Conservation (phyloP, 1,140 invertebrate genomes). For the Drosophila guanche region DNA sequence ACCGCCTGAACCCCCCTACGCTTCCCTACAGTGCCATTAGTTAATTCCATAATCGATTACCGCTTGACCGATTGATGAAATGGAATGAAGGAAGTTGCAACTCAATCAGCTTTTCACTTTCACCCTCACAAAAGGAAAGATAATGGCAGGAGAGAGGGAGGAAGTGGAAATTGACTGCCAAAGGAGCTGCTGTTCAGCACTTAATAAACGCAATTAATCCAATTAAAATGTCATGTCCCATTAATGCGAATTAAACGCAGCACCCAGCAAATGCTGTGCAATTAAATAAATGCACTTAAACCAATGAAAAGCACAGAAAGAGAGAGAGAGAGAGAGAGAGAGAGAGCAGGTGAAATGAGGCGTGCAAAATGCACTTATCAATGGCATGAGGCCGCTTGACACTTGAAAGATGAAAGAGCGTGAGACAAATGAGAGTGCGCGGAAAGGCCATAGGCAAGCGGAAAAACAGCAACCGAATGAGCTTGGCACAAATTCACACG, state of each 20-base stretch:
- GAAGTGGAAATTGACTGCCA: no score
- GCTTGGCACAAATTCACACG: conserved; percentile 59
- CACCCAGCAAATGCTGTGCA: conserved; percentile 62
- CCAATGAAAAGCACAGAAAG: conserved; percentile 50
- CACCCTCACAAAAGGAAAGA: neutral
- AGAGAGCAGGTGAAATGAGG: neutral
- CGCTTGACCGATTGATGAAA: conserved; percentile 11
- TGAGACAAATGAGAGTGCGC: neutral
- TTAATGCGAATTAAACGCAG: conserved; percentile 71
- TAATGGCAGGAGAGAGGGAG: neutral
- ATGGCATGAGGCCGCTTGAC: conserved; percentile 41
- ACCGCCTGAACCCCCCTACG: no score
- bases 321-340: neutral
- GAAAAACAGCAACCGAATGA: conserved; percentile 20
- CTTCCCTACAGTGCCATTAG: no score
- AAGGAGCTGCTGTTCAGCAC: conserved; percentile 31
- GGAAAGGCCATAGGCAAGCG: neutral
- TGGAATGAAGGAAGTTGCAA: neutral
- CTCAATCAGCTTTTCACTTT: conserved; percentile 53
- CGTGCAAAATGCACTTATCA: conserved; percentile 10
- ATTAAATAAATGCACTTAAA: conserved; percentile 81
- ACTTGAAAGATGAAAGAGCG: conserved; percentile 23
- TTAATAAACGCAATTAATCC: conserved; percentile 81
- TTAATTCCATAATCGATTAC: conserved; percentile 3
- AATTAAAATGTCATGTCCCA: conserved; percentile 81